Conservation (phyloP, 2,888 invertebrate species). For the Morpho deidamia region DNA sequence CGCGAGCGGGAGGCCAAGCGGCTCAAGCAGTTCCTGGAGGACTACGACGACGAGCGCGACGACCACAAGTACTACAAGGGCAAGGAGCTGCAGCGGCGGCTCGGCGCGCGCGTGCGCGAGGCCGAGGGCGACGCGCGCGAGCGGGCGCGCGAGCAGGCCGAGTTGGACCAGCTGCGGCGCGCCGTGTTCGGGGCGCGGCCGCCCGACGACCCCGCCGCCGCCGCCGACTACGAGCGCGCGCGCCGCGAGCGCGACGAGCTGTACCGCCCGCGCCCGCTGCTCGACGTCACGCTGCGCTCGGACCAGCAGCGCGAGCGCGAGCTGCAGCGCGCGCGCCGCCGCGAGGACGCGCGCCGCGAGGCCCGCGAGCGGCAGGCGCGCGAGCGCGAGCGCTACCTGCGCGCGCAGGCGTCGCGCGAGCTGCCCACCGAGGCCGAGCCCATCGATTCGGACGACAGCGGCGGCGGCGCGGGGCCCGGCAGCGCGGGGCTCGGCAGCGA, state of each 20-base stretch:
- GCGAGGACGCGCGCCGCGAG: conserved; percentile 37
- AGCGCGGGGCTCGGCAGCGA: conserved; percentile 5
- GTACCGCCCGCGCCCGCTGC: conserved; percentile 89
- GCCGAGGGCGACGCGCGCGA: conserved; percentile 95
- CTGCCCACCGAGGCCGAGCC: conserved; percentile 85
- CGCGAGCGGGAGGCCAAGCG: conserved; percentile 94
- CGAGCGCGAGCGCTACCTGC: conserved; percentile 66
- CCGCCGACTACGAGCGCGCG: conserved; percentile 35
- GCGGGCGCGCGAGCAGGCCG: conserved; percentile 91
- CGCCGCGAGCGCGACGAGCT: conserved; percentile 86
- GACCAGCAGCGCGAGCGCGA: conserved; percentile 80
- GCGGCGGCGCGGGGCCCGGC: conserved; percentile 19
- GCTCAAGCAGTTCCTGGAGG: conserved; percentile 98
- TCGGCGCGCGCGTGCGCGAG: conserved; percentile 95
- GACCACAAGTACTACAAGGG: conserved; percentile 97
- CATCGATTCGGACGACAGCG: conserved; percentile 83
- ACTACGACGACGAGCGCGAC: conserved; percentile 98
- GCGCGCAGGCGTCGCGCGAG: conserved; percentile 77
- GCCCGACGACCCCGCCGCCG: conserved; percentile 58
- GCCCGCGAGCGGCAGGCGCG: conserved; percentile 80
- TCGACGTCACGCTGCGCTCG: conserved; percentile 82
- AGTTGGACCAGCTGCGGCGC: conserved; percentile 86
- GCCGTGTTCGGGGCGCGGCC: conserved; percentile 74
- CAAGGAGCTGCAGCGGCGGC: conserved; percentile 92
- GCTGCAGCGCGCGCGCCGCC: conserved; percentile 68